Evolutionary conservation across 2,797 vertebrate genomes (phyloP), one percentile per base, ranked within the genome.

Genomic region (Microchirus variegatus): DNA sequence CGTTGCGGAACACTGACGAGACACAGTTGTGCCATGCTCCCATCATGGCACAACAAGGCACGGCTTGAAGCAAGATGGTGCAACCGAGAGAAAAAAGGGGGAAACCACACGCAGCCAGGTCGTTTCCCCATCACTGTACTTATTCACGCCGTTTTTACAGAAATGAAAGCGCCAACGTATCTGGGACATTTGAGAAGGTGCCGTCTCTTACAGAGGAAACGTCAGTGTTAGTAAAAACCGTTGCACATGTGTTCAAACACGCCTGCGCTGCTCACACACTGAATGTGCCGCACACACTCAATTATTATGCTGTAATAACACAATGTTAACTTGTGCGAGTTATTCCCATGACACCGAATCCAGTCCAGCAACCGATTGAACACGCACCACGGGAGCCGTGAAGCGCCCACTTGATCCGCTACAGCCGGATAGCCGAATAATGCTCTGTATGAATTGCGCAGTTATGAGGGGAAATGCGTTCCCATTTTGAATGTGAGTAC

Each of bases 381-480:
- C 43, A 70, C 43, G 75, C 75, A 60, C 19, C 55, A 0, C 12
- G 64, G 64, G 55, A 60, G 54, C 38, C 38, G 36, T 1, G 50
- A 50, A 73, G 10, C 46, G 19, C 67, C 81, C 22, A 57, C 80
- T 43, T 55, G 73, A 72, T 59, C 72, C 66, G 45, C 16, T 36
- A 49, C 10, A 61, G 63, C 37, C 58, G 9, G 26, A 47, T 9
- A 42, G 47, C 56, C 17, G 35, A 62, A 62, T 54, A 74, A 61
- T 10, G 76, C 77, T 35, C 54, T 42, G 46, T 31, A 31, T 69
- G 64, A 80, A 88, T 79, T 90, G 89, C 91, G 91, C 91, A 93
- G 86, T 90, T 89, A 58, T 64, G n/a, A 44, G 37, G 41, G 41
- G 5, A 73, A 78, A 79, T 46, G 51, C 17, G 35, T 42, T 36